phyloP scores from a whole-genome alignment of 2,113 vertebrate genomes.

The Sylvilagus bachmani region DNA sequence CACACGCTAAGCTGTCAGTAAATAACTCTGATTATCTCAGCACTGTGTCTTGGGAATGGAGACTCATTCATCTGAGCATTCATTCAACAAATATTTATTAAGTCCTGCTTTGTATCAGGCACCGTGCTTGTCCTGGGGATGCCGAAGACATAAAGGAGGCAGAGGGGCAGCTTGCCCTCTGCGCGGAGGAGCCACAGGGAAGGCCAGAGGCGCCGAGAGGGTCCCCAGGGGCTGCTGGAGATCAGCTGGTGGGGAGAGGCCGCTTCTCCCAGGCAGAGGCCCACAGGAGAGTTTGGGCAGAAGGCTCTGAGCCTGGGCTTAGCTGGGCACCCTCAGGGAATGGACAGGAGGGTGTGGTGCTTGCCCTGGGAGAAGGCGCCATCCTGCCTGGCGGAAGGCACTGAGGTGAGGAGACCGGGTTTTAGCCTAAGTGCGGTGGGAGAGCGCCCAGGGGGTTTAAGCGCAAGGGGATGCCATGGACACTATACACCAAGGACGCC shows the following conservation, averaged over 20 bases:
- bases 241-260: not conserved
- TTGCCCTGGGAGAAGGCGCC: not conserved
- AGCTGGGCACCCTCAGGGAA: not conserved
- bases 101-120: not conserved
- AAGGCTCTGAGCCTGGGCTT: not conserved
- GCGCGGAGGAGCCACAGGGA: not conserved
- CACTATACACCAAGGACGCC: not conserved
- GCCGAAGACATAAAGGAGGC: conserved; percentile 26
- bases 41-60: not conserved
- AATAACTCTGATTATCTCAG: not conserved
- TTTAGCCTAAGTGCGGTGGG: conserved; percentile 17
- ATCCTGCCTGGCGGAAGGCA: not conserved
- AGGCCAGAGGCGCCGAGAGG: not conserved
- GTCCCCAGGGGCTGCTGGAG: not conserved
- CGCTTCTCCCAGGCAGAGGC: not conserved
- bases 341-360: not conserved
- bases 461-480: not conserved
- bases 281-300: not conserved
- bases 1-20: not conserved
- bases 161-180: not conserved
- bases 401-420: not conserved
- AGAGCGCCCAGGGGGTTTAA: not conserved
- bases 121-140: not conserved
- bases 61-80: conserved; percentile 15
- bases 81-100: conserved; percentile 15